Base-by-base conservation (phyloP, 2,113 vertebrate genomes). In the Reinhardtius hippoglossoides region DNA sequence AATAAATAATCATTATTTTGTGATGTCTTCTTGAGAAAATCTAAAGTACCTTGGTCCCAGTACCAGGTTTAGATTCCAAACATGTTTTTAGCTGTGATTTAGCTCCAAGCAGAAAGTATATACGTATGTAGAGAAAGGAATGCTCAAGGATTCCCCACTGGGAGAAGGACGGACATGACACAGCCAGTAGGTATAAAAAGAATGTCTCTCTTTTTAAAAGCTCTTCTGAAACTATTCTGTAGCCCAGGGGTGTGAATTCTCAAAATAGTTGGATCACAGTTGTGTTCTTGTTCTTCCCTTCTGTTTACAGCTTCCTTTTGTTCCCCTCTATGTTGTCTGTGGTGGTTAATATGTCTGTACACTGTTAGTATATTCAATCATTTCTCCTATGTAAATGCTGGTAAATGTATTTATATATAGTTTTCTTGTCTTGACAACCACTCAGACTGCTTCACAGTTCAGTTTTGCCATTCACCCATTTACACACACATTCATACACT, bases 81-180 rank as follows among this genome's bases (percentile, higher is more conserved):
- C 70, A 76, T 87, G 46, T 78, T 69, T 86, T 84, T 26, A 57
- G n/a, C 46, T 69, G 70, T 65, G 67, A 70, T 76, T 80, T 16
- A 52, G 54, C 62, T 77, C 35, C 27, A 81, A 69, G 18, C 59
- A 77, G 21, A 82, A 78, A 65, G 13, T 5, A 3, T 71, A 81
- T 84, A 7, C 31, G 31, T 31, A 62, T 80, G 83, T 81, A 72
- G 65, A 52, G 37, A 81, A 20, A 67, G 57, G 69, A 80, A 81
- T 67, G 55, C 46, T 82, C 13, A 84, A 83, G 69, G 80, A 74
- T 75, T 83, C 67, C 48, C 77, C 27, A 3, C 61, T 21, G 55
- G 35, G 40, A 48, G 67, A 66, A 57, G 55, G 40, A 67, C 26
- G 1, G 31, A 63, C 73, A 68, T 56, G 9, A 73, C 44, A 58